These are phyloP conservation scores for Ciconia maguari DNA, from an alignment of 2,113 vertebrate genomes.

Conservation along the genomic window DNA sequence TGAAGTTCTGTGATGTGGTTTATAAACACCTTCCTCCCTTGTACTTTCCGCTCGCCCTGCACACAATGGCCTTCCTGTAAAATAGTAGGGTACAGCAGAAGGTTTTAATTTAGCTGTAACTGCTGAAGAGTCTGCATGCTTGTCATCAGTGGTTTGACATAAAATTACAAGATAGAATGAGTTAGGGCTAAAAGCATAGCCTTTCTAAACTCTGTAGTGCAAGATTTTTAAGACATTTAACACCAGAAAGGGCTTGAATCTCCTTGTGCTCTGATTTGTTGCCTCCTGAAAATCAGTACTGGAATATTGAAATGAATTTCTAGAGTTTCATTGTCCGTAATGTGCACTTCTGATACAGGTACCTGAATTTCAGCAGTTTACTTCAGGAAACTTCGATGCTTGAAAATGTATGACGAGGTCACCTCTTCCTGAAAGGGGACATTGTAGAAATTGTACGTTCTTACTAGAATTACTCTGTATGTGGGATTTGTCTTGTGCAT, in stretches of 20 bases:
- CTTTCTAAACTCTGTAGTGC: neutral
- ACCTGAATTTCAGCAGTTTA: neutral
- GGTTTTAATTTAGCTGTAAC: neutral
- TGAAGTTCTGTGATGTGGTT: neutral
- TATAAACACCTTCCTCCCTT: neutral
- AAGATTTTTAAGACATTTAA: neutral
- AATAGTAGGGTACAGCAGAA: neutral
- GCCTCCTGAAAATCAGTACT: neutral
- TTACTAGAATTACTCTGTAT: neutral
- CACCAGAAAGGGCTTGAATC: neutral
- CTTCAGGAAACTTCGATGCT: neutral
- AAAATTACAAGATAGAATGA: neutral
- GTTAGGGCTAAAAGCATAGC: neutral
- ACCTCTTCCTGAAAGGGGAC: neutral
- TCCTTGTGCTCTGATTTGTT: neutral
- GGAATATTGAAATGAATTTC: neutral
- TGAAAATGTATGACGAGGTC: conserved; percentile 3
- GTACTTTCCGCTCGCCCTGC: neutral
- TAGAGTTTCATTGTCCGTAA: neutral
- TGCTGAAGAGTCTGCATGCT: neutral
- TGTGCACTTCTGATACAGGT: neutral
- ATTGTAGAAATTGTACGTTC: neutral
- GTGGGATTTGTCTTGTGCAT: neutral
- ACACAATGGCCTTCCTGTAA: neutral
- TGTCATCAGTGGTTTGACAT: neutral